Evolutionary conservation across 2,888 invertebrate genomes (phyloP), one percentile per base, ranked within the genome.

Genomic region (Melanargia galathea): DNA sequence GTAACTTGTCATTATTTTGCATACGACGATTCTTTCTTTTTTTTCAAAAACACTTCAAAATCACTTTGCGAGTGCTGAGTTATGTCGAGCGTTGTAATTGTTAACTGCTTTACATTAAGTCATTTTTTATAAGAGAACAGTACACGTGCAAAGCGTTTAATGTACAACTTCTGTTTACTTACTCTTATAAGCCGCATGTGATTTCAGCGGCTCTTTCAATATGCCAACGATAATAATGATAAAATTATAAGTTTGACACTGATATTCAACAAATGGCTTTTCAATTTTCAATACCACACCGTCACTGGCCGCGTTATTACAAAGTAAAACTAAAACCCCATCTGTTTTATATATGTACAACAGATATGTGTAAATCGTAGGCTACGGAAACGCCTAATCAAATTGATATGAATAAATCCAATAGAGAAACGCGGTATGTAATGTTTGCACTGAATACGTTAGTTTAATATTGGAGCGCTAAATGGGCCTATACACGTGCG

Each of bases 401-500:
- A n/a, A 48, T 20, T 43, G 43, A 49, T 51, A 63, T 64, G 30
- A 62, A 62, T 61, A 62, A 45, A 55, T 46, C 49, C 49, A 59
- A 61, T 58, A 59, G 40, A 38, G 62, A 48, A 64, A 26, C 60
- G 52, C 54, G 38, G 43, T 59, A 56, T 56, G 54, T 49, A 40
- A 56, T 55, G 46, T 59, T 55, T 59, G 59, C 55, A 54, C 63
- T 64, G 54, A 49, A 64, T 61, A 51, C 58, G 51, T 51, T 63
- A 58, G 49, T 65, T 65, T 63, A 63, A 64, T 65, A 71, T 69
- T 65, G 68, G 71, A 68, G 75, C 75, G 80, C 79, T 81, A 79
- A 86, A 81, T 84, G 82, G 82, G 86, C 83, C 81, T 82, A 83
- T 82, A 22, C 82, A 65, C 63, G 40, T 58, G 52, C 56, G 26